Conservation (phyloP, 2,888 invertebrate species). For the Nomada flava region DNA sequence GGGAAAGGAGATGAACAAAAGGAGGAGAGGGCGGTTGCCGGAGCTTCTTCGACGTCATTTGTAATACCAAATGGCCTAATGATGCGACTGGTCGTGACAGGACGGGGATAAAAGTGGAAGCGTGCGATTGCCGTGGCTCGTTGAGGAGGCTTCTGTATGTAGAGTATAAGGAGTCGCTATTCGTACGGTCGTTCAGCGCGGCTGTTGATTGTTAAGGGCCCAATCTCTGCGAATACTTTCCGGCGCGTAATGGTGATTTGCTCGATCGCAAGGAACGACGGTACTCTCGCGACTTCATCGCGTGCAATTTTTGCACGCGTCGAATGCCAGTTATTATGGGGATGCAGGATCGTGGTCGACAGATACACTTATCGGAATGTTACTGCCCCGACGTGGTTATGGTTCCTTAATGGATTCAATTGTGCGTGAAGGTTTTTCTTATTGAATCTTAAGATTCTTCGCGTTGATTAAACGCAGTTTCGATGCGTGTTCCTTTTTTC, state of each 20-base stretch:
- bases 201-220: constrained; percentile 25
- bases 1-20: neutral
- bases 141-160: constrained; percentile 17
- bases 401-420: no score
- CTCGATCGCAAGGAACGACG: constrained; percentile 43
- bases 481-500: no score
- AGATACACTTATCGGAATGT: constrained; percentile 2
- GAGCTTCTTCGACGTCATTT: constrained; percentile 74
- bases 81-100: constrained; percentile 78
- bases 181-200: neutral
- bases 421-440: no score
- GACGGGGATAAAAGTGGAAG: constrained; percentile 73
- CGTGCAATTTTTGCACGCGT: constrained; percentile 26
- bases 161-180: neutral
- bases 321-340: constrained; percentile 41
- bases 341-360: neutral
- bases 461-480: no score
- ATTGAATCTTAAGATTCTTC: no score
- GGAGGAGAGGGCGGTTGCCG: constrained; percentile 46
- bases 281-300: constrained; percentile 18
- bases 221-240: constrained; percentile 26
- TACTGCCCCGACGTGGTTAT: neutral
- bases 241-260: constrained; percentile 46
- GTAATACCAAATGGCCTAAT: constrained; percentile 77
- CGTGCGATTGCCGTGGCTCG: constrained; percentile 61